Conservation (phyloP, 64 coral and sea anemone species). For the Orbicella faveolata region DNA sequence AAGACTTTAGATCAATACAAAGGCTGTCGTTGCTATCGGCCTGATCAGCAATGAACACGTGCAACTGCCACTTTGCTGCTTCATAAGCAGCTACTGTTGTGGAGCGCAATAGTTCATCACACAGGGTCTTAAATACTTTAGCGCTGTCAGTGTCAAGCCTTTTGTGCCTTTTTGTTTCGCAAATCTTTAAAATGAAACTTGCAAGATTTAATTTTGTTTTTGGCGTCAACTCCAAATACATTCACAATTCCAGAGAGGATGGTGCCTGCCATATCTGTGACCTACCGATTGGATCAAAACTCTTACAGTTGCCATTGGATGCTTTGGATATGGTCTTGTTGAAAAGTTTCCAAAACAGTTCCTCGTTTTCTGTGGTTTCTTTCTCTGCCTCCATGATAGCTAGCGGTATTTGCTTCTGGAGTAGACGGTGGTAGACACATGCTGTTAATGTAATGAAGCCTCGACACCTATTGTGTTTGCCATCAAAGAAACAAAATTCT, state of each 20-base stretch:
- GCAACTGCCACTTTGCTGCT: not conserved
- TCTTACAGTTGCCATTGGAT: not conserved
- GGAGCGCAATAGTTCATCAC: not conserved
- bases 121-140: conserved; percentile 2
- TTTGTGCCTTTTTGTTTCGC: conserved; percentile 3
- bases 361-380: not conserved
- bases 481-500: conserved; percentile 45
- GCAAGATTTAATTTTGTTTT: not conserved
- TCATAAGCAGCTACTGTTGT: conserved; percentile 6
- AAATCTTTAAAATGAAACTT: conserved; percentile 19
- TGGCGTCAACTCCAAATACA: not conserved
- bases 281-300: conserved; percentile 26
- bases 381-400: not conserved
- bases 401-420: too few relatives aligned
- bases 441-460: conserved; percentile 12
- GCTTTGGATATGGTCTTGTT: conserved; percentile 8
- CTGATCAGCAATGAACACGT: not conserved
- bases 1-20: too few relatives aligned
- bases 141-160: not conserved
- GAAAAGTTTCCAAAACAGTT: conserved; percentile 23
- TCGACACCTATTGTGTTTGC: conserved; percentile 20
- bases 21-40: too few relatives aligned
- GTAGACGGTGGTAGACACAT: too few relatives aligned
- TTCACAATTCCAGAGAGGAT: not conserved
- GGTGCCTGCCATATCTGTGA: not conserved